These are phyloP conservation scores for Sebastes baramenuke DNA, from an alignment of 2,797 vertebrate species.

Conservation along the genomic window DNA sequence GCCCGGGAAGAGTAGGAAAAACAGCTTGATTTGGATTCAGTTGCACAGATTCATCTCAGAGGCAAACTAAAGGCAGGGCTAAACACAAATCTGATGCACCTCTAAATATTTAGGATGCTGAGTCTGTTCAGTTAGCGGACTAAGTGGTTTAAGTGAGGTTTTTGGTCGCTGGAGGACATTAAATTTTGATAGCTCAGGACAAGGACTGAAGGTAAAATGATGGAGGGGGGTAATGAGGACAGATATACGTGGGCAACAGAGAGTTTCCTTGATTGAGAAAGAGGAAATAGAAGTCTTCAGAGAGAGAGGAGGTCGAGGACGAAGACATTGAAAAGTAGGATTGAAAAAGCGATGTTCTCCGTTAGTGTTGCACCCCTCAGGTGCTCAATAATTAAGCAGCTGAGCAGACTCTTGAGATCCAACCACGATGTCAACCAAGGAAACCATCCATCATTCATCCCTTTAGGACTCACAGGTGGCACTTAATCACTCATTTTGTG, in stretches of 20 bases:
- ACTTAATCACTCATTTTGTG: constrained; percentile 62
- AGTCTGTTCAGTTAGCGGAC: constrained; percentile 49
- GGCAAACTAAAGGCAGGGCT: neutral
- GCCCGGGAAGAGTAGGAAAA: neutral
- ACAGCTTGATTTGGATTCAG: constrained; percentile 33
- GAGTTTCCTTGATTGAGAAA: neutral
- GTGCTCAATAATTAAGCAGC: constrained; percentile 70
- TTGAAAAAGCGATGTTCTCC: constrained; percentile 41
- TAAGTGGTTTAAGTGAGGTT: constrained; percentile 65
- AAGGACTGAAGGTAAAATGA: constrained; percentile 45
- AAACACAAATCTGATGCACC: constrained; percentile 47
- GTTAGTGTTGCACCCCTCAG: constrained; percentile 49
- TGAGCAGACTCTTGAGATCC: constrained; percentile 53
- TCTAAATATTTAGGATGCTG: constrained; percentile 53
- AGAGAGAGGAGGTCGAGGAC: neutral
- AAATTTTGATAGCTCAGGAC: constrained; percentile 67
- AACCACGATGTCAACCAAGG: constrained; percentile 57
- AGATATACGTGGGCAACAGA: neutral
- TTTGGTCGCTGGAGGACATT: constrained; percentile 68
- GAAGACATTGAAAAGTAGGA: constrained; percentile 16
- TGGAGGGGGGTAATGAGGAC: constrained; percentile 20
- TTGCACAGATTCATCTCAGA: constrained; percentile 29
- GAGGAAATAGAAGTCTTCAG: neutral
- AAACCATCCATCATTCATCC: constrained; percentile 66
- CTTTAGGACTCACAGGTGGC: constrained; percentile 56